phyloP scores from a whole-genome alignment of 2,888 invertebrate genomes.

The Teleogryllus oceanicus region DNA sequence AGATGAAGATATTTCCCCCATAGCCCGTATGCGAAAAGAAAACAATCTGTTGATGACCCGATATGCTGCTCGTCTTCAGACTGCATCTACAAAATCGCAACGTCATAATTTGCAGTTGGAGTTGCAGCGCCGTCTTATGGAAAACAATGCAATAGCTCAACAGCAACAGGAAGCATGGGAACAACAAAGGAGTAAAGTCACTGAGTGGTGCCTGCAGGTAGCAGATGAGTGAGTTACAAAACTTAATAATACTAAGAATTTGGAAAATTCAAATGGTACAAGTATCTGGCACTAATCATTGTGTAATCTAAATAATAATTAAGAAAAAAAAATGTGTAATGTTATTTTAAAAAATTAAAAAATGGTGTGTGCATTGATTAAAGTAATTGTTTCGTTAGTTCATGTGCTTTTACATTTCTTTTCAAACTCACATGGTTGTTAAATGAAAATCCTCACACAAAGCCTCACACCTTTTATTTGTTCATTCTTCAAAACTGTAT shows the following conservation, averaged over 20 bases:
- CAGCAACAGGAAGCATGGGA: conserved; percentile 31
- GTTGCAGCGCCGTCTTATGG: conserved; percentile 28
- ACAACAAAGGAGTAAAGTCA: conserved; percentile 22
- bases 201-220: conserved; percentile 24
- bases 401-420: no score
- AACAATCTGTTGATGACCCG: conserved; percentile 27
- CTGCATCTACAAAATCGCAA: conserved; percentile 25
- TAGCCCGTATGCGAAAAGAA: conserved; percentile 27
- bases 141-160: conserved; percentile 29
- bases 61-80: conserved; percentile 26
- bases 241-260: no score
- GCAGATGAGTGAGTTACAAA: conserved; percentile 26
- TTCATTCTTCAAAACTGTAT: no score
- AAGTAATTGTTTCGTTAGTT: no score
- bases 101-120: conserved; percentile 30
- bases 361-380: no score
- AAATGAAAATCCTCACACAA: no score
- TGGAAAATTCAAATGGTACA: not conserved
- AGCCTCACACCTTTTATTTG: no score
- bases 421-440: no score
- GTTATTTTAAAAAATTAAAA: no score
- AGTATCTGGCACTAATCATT: not conserved
- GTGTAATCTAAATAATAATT: no score
- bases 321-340: no score
- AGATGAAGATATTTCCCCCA: conserved; percentile 27